Evolutionary conservation across 2,797 vertebrate genomes (phyloP).

Genomic region (Danio tinwini): DNA sequence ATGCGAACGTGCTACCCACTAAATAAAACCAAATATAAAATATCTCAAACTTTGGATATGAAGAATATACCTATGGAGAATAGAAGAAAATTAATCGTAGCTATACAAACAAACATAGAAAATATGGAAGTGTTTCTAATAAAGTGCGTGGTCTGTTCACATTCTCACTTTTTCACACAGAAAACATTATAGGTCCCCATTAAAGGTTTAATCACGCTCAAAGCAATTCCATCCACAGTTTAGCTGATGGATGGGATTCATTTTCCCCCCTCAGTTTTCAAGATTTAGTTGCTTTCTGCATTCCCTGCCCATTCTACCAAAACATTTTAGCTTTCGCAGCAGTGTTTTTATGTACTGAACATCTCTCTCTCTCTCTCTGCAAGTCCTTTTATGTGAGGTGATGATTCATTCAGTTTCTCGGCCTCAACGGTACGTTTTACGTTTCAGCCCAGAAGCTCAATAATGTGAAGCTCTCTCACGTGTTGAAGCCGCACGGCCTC

Average conservation of each 20-base stretch:
- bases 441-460: constrained; percentile 23
- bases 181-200: neutral
- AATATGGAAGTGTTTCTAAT: too few relatives aligned
- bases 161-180: too few relatives aligned
- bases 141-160: too few relatives aligned
- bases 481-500: constrained; percentile 14
- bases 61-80: too few relatives aligned
- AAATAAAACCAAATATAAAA: too few relatives aligned
- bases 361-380: neutral
- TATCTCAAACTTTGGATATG: too few relatives aligned
- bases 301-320: neutral
- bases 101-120: too few relatives aligned
- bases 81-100: too few relatives aligned
- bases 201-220: neutral
- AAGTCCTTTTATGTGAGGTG: neutral
- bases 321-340: neutral
- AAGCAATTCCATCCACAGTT: neutral
- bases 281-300: neutral
- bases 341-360: neutral
- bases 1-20: too few relatives aligned
- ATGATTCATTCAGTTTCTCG: neutral
- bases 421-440: neutral
- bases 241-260: neutral
- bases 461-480: constrained; percentile 24
- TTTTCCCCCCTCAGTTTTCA: neutral